Base-by-base conservation (phyloP, 2,888 invertebrate species). In the Ommatoiulus sabulosus region DNA sequence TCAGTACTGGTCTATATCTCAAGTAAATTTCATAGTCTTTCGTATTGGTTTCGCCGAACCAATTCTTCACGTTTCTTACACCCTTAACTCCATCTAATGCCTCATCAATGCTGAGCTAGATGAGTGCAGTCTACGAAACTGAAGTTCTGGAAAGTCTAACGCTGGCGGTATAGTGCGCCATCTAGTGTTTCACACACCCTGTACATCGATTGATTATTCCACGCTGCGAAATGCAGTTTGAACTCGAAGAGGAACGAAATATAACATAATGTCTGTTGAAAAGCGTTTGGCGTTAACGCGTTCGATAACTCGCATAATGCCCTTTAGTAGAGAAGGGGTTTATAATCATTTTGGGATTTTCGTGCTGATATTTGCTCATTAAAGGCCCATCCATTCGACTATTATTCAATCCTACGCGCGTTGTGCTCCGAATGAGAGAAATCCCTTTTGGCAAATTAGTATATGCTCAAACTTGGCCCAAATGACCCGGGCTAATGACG, bases 281-380 rank as follows among this genome's bases (percentile, higher is more conserved):
- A 52, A 52, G 52, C 52, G 52, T 52, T 52, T 52, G 52, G 24
- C 24, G 24, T 72, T 72, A 72, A 72, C 8, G 72, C 35, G 80
- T 80, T 80, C 80, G 80, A 80, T 80, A 80, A 35, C 35, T 24
- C 8, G 35, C 80, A 15, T 80, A 15, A 35, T 15, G 80, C 24
- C 72, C 72, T 35, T 35, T 35, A 35, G 80, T 8, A 3, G 24
- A 63, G 20, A 80, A 0, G 80, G 12, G 80, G 12, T 80, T 80
- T 15, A 80, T 80, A 10, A 80, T 80, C 80, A 80, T 80, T 35
- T 35, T 80, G 80, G 80, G 80, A 80, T 24, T 24, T 80, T 35
- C 80, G 8, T 12, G 24, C 80, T 12, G 3, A 35, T 80, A 35
- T 80, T 35, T 24, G 35, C 35, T 72, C 35, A 80, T 52, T 52